Conservation (phyloP, 2,797 vertebrate genomes). For the Helostoma temminkii region DNA sequence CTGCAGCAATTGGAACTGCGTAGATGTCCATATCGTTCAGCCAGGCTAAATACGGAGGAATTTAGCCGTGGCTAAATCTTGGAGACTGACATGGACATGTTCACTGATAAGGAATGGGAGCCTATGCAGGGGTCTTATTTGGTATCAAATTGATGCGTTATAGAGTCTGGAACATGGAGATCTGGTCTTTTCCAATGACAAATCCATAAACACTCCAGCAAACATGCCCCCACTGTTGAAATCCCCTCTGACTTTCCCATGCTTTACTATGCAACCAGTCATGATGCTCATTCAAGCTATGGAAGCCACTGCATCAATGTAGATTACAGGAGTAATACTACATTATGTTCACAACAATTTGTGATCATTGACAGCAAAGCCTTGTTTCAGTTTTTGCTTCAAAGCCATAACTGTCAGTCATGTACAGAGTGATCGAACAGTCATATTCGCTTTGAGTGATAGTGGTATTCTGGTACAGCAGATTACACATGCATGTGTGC, state of each 20-base stretch:
- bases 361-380: slow-evolving; percentile 13
- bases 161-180: slow-evolving; percentile 80
- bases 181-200: slow-evolving; percentile 80
- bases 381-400: slow-evolving; percentile 27
- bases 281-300: slow-evolving; percentile 52
- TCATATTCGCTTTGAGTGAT: neutral
- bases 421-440: neutral
- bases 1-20: slow-evolving; percentile 87
- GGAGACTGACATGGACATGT: slow-evolving; percentile 83
- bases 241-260: slow-evolving; percentile 52
- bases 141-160: slow-evolving; percentile 83
- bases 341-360: slow-evolving; percentile 57
- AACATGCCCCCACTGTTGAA: slow-evolving; percentile 73
- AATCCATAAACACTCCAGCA: slow-evolving; percentile 81
- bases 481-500: slow-evolving; percentile 14
- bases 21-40: slow-evolving; percentile 86
- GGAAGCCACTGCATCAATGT: slow-evolving; percentile 54
- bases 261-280: slow-evolving; percentile 56
- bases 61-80: slow-evolving; percentile 86
- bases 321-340: slow-evolving; percentile 65
- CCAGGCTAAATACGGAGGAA: slow-evolving; percentile 85
- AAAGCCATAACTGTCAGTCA: slow-evolving; percentile 16
- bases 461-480: slow-evolving; percentile 2
- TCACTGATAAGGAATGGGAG: slow-evolving; percentile 80
- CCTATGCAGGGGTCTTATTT: slow-evolving; percentile 78